Percentiles rank a stretch among this genome's conserved stretches.
Evolutionary conservation across 2,888 invertebrate species (phyloP).

Genomic region (Ametastegia equiseti): DNA sequence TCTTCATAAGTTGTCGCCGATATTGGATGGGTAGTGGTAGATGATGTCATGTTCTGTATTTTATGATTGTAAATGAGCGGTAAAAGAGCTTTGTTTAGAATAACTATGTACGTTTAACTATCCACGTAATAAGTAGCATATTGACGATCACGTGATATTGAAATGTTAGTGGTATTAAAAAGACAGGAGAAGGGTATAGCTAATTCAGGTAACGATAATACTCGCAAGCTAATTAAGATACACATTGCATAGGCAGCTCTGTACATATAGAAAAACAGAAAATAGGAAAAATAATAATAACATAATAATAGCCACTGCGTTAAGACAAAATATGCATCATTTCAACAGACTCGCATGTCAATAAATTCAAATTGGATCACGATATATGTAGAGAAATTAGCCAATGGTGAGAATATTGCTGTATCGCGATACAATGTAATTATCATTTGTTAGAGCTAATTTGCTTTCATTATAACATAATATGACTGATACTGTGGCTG

Average conservation of each 20-base stretch:
- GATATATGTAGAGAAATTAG: background rate
- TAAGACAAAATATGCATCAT: background rate
- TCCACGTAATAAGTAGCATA: background rate
- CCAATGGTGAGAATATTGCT: background rate
- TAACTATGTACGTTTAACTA: background rate
- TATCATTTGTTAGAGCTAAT: no score
- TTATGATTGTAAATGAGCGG: background rate
- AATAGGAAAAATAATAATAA: background rate
- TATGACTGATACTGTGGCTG: background rate
- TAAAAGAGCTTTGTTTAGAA: background rate
- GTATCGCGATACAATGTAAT: no score
- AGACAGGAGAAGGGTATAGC: background rate
- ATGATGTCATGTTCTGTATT: constrained; percentile 7
- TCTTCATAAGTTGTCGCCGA: background rate
- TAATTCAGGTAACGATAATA: background rate
- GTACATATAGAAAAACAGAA: background rate
- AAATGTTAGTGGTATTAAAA: background rate
- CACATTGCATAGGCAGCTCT: background rate
- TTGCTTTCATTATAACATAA: no score
- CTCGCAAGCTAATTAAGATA: background rate
- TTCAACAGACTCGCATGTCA: background rate
- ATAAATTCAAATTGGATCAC: background rate
- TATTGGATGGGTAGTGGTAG: background rate
- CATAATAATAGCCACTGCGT: background rate
- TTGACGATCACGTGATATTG: background rate